phyloP scores from a whole-genome alignment of 2,797 vertebrate genomes.

The Gila robusta region DNA sequence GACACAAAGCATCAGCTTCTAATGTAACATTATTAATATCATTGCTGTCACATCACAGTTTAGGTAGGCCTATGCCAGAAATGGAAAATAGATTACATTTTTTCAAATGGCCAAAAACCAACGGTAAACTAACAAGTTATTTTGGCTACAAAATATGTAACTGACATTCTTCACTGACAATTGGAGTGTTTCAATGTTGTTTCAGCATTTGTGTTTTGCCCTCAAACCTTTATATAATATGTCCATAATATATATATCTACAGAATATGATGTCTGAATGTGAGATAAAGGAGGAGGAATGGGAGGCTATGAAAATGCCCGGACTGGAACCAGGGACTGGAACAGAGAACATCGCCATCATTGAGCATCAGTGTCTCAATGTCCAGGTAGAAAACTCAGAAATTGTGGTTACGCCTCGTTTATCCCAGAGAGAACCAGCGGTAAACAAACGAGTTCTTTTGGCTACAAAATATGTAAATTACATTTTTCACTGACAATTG shows the following conservation, averaged over 20 bases:
- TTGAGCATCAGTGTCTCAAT: background rate
- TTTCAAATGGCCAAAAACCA: background rate
- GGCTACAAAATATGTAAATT: background rate
- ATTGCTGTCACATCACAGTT: background rate
- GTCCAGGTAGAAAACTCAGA: background rate
- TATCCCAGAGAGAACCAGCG: background rate
- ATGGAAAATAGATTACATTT: background rate
- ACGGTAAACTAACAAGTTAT: background rate
- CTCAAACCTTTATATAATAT: background rate
- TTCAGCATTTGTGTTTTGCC: too few species aligned
- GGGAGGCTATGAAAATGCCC: too few species aligned
- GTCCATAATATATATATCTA: background rate
- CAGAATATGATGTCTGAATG: background rate
- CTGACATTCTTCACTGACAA: too few species aligned
- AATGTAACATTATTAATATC: background rate
- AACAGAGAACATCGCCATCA: background rate
- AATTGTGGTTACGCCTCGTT: background rate
- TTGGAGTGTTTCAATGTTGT: background rate
- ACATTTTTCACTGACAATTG: background rate
- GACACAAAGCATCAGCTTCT: background rate
- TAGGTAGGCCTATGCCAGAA: background rate
- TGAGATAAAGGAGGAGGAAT: background rate
- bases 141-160: background rate
- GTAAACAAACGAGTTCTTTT: background rate
- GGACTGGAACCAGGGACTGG: background rate